Base-by-base conservation (phyloP, 2,797 vertebrate genomes). In the Vireo griseus region DNA sequence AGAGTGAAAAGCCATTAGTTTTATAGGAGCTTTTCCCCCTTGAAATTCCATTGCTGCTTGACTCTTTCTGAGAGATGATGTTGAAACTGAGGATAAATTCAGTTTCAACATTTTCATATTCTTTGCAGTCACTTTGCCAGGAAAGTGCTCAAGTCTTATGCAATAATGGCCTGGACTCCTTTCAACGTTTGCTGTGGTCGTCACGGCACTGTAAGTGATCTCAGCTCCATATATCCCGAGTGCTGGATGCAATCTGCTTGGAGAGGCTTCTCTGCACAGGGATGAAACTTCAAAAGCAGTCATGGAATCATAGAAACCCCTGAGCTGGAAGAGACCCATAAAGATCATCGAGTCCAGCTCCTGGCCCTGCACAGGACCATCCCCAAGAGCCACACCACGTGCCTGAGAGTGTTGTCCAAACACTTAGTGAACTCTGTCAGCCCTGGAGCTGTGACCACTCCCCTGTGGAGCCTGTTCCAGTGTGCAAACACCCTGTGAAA, bases 41-140 rank as follows among this genome's bases (percentile, higher is more conserved):
- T 81, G 67, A 86, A 95, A 95, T 94, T 95, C 86, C 89, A 59
- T 89, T 95, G 90, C 80, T 12, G 31, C 59, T 92, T 92, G 89
- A 95, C 57, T 97, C 68, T 76, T 95, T 94, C 83, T 91, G 92
- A 81, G 87, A 80, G 85, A 72, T 89, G 92, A 86, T 95, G 87
- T 91, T 68, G 94, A 96, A 96, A 96, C 40, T n/a, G 86, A 92
- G 80, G 85, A 95, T 88, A 88, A 95, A 92, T 94, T 78, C 80
- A 61, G 77, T 94, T 96, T 94, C 91, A 95, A 67, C 75, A 86
- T 96, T 95, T 96, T 95, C 93, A 69, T 93, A 88, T 73, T 67
- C 55, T 61, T 94, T 8, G 5, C 84, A 87, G 75, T 91, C 47
- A 65, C 57, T 39, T 39, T 95, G 94, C 96, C 95, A 96, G 96